Percentiles rank a stretch among this genome's conserved stretches.
These are phyloP conservation scores for Camponotus vicinus DNA, from an alignment of 1,140 invertebrate species.

Conservation along the genomic window DNA sequence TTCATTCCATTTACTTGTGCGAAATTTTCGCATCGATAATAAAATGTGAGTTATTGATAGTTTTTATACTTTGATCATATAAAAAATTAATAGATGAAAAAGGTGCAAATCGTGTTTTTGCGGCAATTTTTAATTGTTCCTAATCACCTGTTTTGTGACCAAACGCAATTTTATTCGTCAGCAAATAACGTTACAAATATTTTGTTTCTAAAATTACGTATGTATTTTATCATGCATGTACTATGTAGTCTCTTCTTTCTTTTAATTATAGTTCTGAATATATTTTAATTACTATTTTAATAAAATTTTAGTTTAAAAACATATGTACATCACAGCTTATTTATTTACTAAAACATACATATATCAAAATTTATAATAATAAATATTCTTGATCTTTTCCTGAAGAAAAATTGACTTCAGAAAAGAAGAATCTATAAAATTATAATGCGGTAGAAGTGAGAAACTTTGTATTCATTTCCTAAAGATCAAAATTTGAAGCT, in stretches of 20 bases:
- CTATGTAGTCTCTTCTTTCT: not conserved
- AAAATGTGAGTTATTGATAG: constrained; percentile 48
- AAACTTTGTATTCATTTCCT: constrained; percentile 6
- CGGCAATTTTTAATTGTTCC: not conserved
- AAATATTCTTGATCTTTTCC: not conserved
- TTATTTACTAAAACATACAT: not conserved
- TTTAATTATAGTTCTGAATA: not conserved
- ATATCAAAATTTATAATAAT: not conserved
- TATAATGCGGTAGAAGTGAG: not conserved
- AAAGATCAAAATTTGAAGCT: not conserved
- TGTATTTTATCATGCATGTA: not conserved
- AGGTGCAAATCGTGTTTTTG: not conserved
- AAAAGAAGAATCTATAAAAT: not conserved
- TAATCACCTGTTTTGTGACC: not conserved
- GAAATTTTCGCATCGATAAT: constrained; percentile 41
- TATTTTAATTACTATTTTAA: constrained; percentile 4
- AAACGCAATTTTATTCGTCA: not conserved
- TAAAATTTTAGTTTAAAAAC: not conserved
- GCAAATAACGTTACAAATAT: not conserved
- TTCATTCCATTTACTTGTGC: constrained; percentile 40
- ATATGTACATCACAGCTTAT: too few species aligned
- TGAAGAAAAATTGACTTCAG: not conserved
- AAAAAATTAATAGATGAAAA: not conserved
- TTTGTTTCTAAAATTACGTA: not conserved
- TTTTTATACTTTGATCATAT: constrained; percentile 36